Evolutionary conservation across 2,113 vertebrate species (phyloP).

Genomic region (Piprites chloris): DNA sequence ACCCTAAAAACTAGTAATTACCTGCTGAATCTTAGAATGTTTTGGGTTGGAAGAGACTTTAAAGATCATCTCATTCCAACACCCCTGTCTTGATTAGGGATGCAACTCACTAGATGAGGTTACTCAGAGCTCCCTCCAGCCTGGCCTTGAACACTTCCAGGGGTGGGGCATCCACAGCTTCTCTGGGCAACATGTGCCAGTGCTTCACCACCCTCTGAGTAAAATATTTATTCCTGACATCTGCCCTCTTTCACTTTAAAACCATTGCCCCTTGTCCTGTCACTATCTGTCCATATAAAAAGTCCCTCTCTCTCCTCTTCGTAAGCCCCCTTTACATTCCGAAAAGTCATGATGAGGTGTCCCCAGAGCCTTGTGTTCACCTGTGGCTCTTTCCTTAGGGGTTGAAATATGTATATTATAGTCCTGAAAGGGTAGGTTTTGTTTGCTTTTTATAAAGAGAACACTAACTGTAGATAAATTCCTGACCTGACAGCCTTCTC

Average conservation of each 20-base stretch:
- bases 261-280: not conserved
- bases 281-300: not conserved
- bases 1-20: not conserved
- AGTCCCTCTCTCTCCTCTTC: not conserved
- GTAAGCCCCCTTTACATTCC: not conserved
- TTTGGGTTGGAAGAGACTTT: not conserved
- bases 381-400: not conserved
- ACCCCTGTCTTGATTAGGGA: not conserved
- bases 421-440: not conserved
- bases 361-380: not conserved
- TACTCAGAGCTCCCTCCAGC: not conserved
- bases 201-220: not conserved
- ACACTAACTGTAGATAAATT: not conserved
- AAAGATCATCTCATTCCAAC: not conserved
- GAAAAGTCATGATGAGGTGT: not conserved
- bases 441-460: not conserved
- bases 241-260: not conserved
- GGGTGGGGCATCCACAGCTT: not conserved
- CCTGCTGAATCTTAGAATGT: not conserved
- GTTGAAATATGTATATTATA: not conserved
- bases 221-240: not conserved
- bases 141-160: not conserved
- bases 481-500: not conserved
- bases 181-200: not conserved
- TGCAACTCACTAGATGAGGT: not conserved